Evolutionary conservation across 2,888 invertebrate genomes (phyloP).

Genomic region (Drosophila parthenogenetica): DNA sequence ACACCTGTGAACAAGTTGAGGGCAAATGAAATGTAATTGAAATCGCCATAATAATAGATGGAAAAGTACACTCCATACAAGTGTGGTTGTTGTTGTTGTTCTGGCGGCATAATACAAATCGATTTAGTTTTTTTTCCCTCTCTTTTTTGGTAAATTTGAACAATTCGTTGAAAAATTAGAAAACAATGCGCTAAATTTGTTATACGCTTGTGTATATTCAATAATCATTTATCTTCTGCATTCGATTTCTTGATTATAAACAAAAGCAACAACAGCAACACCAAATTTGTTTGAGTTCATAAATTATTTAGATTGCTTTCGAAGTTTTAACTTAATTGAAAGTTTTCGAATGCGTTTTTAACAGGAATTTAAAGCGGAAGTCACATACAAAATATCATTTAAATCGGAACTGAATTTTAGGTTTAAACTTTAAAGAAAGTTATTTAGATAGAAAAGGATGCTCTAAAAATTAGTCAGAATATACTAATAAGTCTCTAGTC

Average conservation of each 20-base stretch:
- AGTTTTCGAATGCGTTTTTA: neutral
- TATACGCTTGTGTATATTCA: constrained; percentile 44
- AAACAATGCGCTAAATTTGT: constrained; percentile 76
- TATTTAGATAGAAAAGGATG: no score
- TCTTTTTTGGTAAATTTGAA: constrained; percentile 37
- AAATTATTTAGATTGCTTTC: constrained; percentile 52
- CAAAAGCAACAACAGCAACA: constrained; percentile 24
- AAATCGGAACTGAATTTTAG: no score
- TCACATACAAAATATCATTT: constrained; percentile 8
- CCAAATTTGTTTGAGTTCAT: constrained; percentile 41
- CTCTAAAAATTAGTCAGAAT: no score
- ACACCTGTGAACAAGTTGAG: constrained; percentile 73
- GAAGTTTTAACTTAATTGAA: constrained; percentile 38
- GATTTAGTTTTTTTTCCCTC: constrained; percentile 50
- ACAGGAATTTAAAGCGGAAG: neutral
- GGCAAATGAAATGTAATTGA: constrained; percentile 68
- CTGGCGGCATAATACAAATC: constrained; percentile 51
- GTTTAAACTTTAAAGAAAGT: no score
- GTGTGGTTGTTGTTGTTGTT: constrained; percentile 38
- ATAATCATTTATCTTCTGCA: constrained; percentile 76
- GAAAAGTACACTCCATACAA: constrained; percentile 1
- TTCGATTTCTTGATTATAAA: constrained; percentile 67
- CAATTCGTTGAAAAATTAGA: constrained; percentile 62
- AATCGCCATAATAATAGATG: constrained; percentile 36
- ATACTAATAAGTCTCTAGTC: no score